Evolutionary conservation across 2,113 vertebrate genomes (phyloP).

Genomic region (Cinclus mexicanus): DNA sequence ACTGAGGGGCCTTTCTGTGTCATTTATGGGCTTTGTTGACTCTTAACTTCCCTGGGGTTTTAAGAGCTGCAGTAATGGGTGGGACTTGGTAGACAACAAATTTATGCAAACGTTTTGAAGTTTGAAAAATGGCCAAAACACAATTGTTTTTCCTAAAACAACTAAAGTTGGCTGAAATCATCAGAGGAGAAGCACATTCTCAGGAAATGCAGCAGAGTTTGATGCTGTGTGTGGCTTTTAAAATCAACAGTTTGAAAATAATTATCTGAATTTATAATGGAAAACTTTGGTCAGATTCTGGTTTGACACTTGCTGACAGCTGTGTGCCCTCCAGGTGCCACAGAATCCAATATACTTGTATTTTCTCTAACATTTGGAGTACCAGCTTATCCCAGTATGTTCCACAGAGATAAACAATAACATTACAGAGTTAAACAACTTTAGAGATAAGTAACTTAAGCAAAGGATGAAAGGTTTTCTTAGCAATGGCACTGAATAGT

Average conservation of each 20-base stretch:
- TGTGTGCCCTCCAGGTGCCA: neutral
- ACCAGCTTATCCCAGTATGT: conserved; percentile 15
- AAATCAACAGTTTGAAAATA: neutral
- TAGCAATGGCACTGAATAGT: conserved; percentile 10
- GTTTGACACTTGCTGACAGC: neutral
- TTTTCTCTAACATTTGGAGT: neutral
- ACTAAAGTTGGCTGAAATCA: neutral
- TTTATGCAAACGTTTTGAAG: neutral
- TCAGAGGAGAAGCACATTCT: neutral
- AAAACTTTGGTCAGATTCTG: neutral
- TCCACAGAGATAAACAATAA: conserved; percentile 49
- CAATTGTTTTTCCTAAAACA: neutral
- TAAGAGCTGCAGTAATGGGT: neutral
- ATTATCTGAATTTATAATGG: neutral
- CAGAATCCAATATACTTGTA: conserved; percentile 7
- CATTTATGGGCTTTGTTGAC: neutral
- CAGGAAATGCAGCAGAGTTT: neutral
- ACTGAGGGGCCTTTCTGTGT: neutral
- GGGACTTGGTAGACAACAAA: neutral
- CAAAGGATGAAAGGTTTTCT: neutral
- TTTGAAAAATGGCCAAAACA: neutral
- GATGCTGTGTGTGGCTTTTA: neutral
- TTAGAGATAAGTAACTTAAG: conserved; percentile 7
- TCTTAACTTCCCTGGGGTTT: neutral
- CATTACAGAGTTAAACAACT: neutral